Base-by-base conservation (phyloP, 53 echinoderm and acorn worm genomes). In the Zoroaster sp. region DNA sequence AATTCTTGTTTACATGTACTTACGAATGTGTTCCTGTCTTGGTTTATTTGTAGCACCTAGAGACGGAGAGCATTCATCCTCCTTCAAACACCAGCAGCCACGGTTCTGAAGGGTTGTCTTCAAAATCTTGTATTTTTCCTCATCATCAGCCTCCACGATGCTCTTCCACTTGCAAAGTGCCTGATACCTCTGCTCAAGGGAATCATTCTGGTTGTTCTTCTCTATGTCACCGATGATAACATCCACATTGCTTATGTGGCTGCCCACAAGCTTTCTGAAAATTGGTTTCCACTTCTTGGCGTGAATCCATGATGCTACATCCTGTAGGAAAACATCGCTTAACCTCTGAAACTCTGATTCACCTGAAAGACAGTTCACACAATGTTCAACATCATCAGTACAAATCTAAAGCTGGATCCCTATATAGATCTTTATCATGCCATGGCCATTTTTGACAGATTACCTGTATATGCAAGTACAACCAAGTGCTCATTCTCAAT, bases 211-310 rank as follows among this genome's bases (percentile, higher is more conserved):
- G 46, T 46, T n/a, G 69, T 80, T 32, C 17, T 82, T 38, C 63
- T 74, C 35, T 15, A 65, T 65, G n/a, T 87, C 75, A 55, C 59
- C 66, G 15, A 87, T 86, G 30, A 81, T 39, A 4, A 81, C 81
- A 0, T 81, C 81, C 7, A 66, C 81, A 6, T 67, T 23, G 4
- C 36, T 21, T 4, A 1, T 15, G 17, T 17, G 31, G 68, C 66
- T 39, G n/a, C 40, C 21, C 43, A 67, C 66, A 28, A 81, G 81
- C 2, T 43, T 4, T 12, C 81, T n/a, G 33, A 81, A 81, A 43
- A 81, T 32, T 14, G 43, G 54, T 41, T 66, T 81, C 66, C 81
- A 81, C 1, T 67, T 43, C 20, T 66, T 43, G 14, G 34, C 23
- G 28, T 42, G 67, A 40, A 81, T 67, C 1, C 42, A 0, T 15